Conservation (phyloP, 92 coral and sea anemone species). For the Zoanthus sansibaricus region DNA sequence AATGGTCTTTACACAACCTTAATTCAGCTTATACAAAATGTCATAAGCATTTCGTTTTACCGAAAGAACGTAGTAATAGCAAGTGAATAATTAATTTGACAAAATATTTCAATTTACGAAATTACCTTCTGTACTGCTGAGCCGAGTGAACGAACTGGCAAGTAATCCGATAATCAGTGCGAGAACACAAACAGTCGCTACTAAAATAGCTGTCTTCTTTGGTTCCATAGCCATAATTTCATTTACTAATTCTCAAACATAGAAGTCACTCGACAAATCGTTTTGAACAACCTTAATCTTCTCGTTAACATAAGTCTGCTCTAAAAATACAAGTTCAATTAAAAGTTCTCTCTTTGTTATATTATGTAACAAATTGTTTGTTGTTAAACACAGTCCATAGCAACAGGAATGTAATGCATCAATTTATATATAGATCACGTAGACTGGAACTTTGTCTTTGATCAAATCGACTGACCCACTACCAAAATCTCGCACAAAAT, state of each 20-base stretch:
- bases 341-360: neutral
- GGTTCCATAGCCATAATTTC: neutral
- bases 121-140: conserved; percentile 82
- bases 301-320: neutral
- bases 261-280: too few species aligned
- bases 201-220: conserved; percentile 22
- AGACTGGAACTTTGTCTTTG: neutral
- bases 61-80: too few species aligned
- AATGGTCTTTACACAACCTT: too few species aligned
- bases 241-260: too few species aligned
- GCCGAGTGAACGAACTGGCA: conserved; percentile 75
- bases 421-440: neutral
- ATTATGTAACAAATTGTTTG: neutral
- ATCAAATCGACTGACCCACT: neutral
- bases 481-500: neutral
- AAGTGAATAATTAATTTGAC: too few species aligned
- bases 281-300: neutral
- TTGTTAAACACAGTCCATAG: neutral
- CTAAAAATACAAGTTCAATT: neutral
- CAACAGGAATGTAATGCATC: neutral
- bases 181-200: conserved; percentile 51
- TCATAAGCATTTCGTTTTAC: too few species aligned
- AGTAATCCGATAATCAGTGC: conserved; percentile 71
- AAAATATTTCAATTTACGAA: too few species aligned
- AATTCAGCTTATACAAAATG: too few species aligned